These are phyloP conservation scores for Vulpes ferrilata DNA, from an alignment of 2,113 vertebrate genomes.

Conservation along the genomic window DNA sequence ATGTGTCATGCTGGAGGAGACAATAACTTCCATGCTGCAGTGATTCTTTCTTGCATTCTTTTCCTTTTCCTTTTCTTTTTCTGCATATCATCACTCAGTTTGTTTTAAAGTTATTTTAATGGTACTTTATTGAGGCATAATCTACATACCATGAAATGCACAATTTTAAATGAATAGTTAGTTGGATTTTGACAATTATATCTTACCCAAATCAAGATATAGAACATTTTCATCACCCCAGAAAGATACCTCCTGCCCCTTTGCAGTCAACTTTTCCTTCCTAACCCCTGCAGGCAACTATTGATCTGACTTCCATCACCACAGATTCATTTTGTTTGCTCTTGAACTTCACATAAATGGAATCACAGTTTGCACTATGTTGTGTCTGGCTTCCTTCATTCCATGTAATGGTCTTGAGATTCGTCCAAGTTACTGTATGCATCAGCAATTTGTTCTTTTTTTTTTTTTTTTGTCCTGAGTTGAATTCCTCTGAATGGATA, in stretches of 20 bases:
- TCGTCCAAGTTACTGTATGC: background rate
- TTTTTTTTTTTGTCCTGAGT: background rate
- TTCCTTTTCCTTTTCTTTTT: accelerated
- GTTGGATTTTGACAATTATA: background rate
- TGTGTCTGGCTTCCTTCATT: background rate
- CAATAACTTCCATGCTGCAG: accelerated
- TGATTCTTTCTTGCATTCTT: background rate
- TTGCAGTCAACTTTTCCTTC: accelerated
- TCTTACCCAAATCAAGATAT: background rate
- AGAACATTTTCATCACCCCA: background rate
- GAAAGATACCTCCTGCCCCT: background rate
- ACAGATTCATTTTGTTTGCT: accelerated
- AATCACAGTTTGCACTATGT: background rate
- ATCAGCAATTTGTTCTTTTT: background rate
- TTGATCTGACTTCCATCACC: accelerated
- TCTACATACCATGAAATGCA: background rate
- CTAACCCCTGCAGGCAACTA: no score
- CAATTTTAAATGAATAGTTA: background rate
- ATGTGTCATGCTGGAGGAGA: accelerated
- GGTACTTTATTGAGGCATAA: background rate
- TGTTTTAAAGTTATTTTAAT: background rate
- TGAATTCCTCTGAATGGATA: background rate
- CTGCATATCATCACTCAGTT: no score
- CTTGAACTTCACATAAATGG: background rate
- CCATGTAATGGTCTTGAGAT: background rate